Percentiles rank a stretch among this genome's conserved stretches.
phyloP scores from a whole-genome alignment of 2,888 invertebrate species.

The Lampropteryx suffumata region DNA sequence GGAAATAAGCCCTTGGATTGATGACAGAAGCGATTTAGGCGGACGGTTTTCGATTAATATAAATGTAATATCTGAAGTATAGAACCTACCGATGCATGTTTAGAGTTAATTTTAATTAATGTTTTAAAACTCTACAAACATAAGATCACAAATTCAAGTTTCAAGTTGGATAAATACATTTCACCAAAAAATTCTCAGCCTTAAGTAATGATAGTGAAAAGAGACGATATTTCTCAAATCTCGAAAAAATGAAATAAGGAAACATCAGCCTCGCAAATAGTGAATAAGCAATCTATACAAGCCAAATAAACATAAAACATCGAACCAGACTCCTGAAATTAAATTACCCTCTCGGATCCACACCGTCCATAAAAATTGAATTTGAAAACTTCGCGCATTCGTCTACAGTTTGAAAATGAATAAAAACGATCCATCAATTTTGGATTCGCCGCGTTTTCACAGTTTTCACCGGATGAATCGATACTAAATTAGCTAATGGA shows the following conservation, averaged over 20 bases:
- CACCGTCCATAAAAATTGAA: constrained; percentile 67
- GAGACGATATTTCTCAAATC: not conserved
- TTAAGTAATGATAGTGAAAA: too few relatives aligned
- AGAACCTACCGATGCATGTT: constrained; percentile 6
- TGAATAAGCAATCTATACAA: constrained; percentile 23
- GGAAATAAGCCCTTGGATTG: constrained; percentile 51
- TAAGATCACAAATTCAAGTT: too few relatives aligned
- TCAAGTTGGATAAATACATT: too few relatives aligned
- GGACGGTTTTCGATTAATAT: constrained; percentile 74
- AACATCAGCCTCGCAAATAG: constrained; percentile 16
- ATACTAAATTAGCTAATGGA: constrained; percentile 82
- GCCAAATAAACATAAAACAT: constrained; percentile 27
- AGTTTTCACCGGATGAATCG: constrained; percentile 65
- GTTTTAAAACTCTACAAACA: too few relatives aligned
- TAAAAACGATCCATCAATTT: constrained; percentile 78
- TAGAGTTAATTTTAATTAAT: not conserved
- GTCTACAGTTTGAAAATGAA: constrained; percentile 60
- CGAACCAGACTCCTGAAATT: constrained; percentile 43
- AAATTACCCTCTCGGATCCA: constrained; percentile 52
- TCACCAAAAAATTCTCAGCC: too few relatives aligned
- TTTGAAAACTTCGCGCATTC: constrained; percentile 62
- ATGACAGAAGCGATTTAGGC: constrained; percentile 72
- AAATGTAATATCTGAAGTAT: constrained; percentile 51
- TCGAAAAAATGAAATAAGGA: constrained; percentile 11
- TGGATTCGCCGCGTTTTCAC: constrained; percentile 63